These are phyloP conservation scores for Pseudopleuronectes americanus DNA, from an alignment of 2,797 vertebrate species.

Conservation along the genomic window DNA sequence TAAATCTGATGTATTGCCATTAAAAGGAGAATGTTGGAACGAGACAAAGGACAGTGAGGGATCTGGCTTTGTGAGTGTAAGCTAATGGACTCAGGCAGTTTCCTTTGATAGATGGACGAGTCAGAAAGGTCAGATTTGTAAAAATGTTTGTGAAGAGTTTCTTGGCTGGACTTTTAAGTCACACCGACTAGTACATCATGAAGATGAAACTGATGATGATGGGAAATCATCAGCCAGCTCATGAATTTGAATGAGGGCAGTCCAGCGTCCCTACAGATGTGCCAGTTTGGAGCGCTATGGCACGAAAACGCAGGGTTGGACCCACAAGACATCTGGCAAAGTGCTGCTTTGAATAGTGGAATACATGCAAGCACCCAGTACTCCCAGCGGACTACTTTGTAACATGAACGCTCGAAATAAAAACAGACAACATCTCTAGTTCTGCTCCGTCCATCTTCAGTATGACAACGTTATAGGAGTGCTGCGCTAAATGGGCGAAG, in stretches of 20 bases:
- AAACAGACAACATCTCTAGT: neutral
- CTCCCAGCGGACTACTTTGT: neutral
- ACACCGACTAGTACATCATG: constrained; percentile 26
- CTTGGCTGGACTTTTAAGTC: constrained; percentile 25
- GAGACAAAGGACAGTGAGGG: constrained; percentile 3
- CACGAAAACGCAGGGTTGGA: neutral
- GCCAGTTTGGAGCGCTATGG: neutral
- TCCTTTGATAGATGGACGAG: constrained; percentile 10
- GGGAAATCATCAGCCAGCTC: neutral
- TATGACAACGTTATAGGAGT: neutral
- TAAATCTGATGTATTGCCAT: constrained; percentile 9
- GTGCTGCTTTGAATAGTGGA: neutral
- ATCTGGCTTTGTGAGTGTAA: constrained; percentile 3
- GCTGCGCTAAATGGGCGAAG: neutral
- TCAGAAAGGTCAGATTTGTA: constrained; percentile 21
- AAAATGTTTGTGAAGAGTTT: constrained; percentile 1
- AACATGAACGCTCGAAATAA: neutral
- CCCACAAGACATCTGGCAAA: neutral
- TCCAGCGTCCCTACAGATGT: no score
- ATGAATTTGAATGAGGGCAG: neutral
- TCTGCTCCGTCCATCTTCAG: neutral
- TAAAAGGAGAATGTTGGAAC: constrained; percentile 1
- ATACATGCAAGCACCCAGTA: neutral
- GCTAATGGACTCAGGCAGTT: constrained; percentile 18
- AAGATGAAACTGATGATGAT: constrained; percentile 33